Evolutionary conservation across 2,888 invertebrate genomes (phyloP), one percentile per base, ranked within the genome.

Genomic region (Arge pagana): DNA sequence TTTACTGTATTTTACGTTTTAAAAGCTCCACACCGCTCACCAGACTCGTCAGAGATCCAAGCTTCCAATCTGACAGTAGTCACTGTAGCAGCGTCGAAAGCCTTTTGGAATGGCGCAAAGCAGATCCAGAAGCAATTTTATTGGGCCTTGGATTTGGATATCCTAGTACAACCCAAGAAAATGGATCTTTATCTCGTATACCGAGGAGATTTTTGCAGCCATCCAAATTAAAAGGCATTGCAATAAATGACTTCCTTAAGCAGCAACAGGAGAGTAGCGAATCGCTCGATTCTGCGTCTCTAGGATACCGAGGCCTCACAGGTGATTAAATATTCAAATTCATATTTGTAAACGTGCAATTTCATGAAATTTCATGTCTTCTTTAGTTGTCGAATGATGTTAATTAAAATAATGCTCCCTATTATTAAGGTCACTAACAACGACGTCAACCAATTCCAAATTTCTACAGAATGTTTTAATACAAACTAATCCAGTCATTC

Each of bases 41-140:
- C 37, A 71, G 64, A 55, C 50, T 77, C 50, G 70, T 61, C 3
- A 66, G 77, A 10, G 77, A 77, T 56, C 71, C 73, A 2, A 77
- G 77, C 37, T 55, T 77, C 16, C 77, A 77, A 51, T 77, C 77
- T 10, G 77, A 77, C 53, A 80, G 83, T 49, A 86, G 86, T 64
- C 83, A 82, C 54, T 90, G 90, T 67, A 91, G 91, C 48, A 83
- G 87, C 66, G 88, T 93, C 26, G 87, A 93, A 70, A 90, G 90
- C 71, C 82, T 94, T 42, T 78, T 95, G 63, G 91, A 93, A 63
- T 83, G 90, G 13, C 82, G 95, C 30, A 88, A 86, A 68, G 89
- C 91, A 16, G 93, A 96, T 79, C 94, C 95, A 0, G 94, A 95
- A 72, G 90, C 91, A 49, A 87, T 96, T 50, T 81, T 96, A 21